A percentile compares a stretch with the other conserved stretches of the same genome.
Conservation (phyloP, 2,888 invertebrate genomes). For the Drosophila nigricruria region DNA sequence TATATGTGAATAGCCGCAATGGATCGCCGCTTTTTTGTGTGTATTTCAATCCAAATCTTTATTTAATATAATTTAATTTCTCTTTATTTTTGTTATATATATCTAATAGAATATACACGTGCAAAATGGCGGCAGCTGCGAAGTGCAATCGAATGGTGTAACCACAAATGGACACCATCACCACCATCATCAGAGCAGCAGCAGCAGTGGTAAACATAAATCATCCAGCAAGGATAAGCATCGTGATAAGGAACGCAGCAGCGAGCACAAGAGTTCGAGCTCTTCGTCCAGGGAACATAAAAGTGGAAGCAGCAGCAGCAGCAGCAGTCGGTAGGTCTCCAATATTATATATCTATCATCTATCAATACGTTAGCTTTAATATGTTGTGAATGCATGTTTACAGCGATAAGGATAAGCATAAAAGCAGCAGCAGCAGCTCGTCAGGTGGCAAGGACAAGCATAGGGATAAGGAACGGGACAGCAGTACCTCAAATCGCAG, state of each 20-base stretch:
- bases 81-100: background rate
- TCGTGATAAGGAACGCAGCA: slow-evolving; percentile 85
- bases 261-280: slow-evolving; percentile 86
- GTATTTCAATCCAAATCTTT: background rate
- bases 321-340: slow-evolving; percentile 82
- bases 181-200: slow-evolving; percentile 81
- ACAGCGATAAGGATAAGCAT: slow-evolving; percentile 85
- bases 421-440: slow-evolving; percentile 82
- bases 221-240: slow-evolving; percentile 88
- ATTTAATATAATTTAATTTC: background rate
- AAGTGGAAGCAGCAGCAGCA: slow-evolving; percentile 85
- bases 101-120: slow-evolving; percentile 71
- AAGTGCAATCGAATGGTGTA: slow-evolving; percentile 89
- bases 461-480: slow-evolving; percentile 83
- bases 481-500: slow-evolving; percentile 76
- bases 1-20: background rate
- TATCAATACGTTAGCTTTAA: background rate
- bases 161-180: slow-evolving; percentile 91
- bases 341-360: background rate
- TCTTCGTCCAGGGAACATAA: slow-evolving; percentile 85
- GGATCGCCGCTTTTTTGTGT: background rate
- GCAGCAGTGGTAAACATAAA: slow-evolving; percentile 88
- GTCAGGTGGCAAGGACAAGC: slow-evolving; percentile 84
- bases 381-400: background rate
- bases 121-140: slow-evolving; percentile 80